A percentile compares a stretch with the other conserved stretches of the same genome.
phyloP scores from a whole-genome alignment of 2,113 vertebrate species.

The Anser cygnoides region DNA sequence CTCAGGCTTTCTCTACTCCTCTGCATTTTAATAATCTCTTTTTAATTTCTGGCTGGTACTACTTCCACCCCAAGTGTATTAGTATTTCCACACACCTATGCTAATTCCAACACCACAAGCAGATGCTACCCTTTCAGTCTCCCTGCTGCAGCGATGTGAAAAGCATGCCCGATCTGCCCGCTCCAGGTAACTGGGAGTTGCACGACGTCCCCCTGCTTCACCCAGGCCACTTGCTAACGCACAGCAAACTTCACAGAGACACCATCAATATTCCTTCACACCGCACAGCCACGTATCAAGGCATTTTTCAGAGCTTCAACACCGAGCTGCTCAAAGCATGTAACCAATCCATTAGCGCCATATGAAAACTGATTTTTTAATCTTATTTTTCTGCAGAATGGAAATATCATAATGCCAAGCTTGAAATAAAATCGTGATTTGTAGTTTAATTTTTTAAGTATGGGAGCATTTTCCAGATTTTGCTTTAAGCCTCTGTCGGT shows the following conservation, averaged over 20 bases:
- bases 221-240: conserved; percentile 1
- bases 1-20: conserved; percentile 43
- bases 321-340: background rate
- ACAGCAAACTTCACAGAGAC: background rate
- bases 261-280: background rate
- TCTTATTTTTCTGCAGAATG: conserved; percentile 36
- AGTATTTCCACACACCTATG: conserved; percentile 10
- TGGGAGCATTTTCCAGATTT: background rate
- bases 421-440: conserved; percentile 50
- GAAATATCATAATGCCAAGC: background rate
- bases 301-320: background rate
- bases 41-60: conserved; percentile 55
- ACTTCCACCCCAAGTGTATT: conserved; percentile 25
- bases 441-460: conserved; percentile 36
- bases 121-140: background rate
- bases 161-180: background rate
- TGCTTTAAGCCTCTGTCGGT: background rate
- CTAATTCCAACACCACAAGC: background rate
- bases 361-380: background rate
- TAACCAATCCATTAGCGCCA: conserved; percentile 15
- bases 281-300: background rate
- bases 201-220: background rate
- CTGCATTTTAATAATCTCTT: conserved; percentile 55
- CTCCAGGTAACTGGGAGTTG: background rate
- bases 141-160: background rate